These are phyloP conservation scores for Hesperia comma DNA, from an alignment of 2,888 invertebrate genomes.

Conservation along the genomic window DNA sequence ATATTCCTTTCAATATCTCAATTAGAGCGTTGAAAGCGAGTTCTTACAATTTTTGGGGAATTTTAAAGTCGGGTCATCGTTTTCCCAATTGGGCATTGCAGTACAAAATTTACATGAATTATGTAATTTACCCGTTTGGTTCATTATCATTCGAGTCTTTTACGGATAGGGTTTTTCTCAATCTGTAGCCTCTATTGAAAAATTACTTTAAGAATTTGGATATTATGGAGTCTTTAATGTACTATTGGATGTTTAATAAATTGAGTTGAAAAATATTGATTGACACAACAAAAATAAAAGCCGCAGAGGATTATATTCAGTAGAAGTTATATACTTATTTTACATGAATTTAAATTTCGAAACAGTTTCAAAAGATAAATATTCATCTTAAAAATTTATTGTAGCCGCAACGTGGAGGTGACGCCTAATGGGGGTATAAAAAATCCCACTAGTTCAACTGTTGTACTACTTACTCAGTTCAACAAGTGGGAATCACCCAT, in stretches of 20 bases:
- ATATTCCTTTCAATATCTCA: conserved; percentile 56
- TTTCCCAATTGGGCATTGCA: conserved; percentile 48
- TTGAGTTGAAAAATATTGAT: no score
- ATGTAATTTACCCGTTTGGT: conserved; percentile 55
- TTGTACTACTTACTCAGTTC: no score
- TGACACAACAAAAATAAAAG: no score
- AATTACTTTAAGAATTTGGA: conserved; percentile 13
- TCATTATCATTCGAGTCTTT: conserved; percentile 28
- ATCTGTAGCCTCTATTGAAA: conserved; percentile 19
- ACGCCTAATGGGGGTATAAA: no score
- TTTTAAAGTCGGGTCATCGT: conserved; percentile 51
- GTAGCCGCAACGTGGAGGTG: no score
- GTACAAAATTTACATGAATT: conserved; percentile 68
- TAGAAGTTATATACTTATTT: no score
- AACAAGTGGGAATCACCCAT: no score
- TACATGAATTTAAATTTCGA: no score
- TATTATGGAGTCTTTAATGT: neutral
- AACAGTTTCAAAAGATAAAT: no score
- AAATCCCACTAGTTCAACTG: no score
- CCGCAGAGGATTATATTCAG: no score
- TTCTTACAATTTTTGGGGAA: conserved; percentile 57
- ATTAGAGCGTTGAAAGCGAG: conserved; percentile 52
- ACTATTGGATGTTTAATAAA: neutral
- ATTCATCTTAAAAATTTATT: no score
- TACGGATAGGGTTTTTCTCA: conserved; percentile 13